These are phyloP conservation scores for Polymixis lichenea DNA, from an alignment of 2,888 invertebrate genomes.

Conservation along the genomic window DNA sequence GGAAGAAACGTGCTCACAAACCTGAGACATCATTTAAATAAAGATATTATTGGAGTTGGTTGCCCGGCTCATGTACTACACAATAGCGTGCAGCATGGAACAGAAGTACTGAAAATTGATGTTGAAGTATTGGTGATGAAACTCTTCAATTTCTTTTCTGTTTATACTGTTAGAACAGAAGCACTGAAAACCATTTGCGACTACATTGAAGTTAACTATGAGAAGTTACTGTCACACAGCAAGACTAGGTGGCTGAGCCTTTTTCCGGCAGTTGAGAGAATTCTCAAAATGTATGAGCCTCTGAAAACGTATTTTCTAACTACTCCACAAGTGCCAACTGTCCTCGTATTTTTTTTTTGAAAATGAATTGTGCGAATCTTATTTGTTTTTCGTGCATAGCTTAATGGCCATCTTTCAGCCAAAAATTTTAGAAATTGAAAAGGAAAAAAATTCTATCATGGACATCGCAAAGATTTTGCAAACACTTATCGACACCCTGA, in stretches of 20 bases:
- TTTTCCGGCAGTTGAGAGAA: conserved; percentile 51
- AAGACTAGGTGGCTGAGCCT: conserved; percentile 52
- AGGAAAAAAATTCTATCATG: conserved; percentile 33
- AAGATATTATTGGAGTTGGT: conserved; percentile 56
- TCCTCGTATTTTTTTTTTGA: conserved; percentile 31
- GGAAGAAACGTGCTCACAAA: conserved; percentile 55
- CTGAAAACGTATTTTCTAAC: conserved; percentile 48
- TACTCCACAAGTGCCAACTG: conserved; percentile 29
- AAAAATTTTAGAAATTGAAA: conserved; percentile 18
- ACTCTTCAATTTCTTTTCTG: conserved; percentile 46
- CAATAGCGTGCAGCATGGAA: conserved; percentile 53
- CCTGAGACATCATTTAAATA: conserved; percentile 32
- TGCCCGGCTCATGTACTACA: conserved; percentile 64
- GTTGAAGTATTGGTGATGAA: conserved; percentile 39
- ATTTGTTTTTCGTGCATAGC: conserved; percentile 35
- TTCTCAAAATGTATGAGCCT: conserved; percentile 48
- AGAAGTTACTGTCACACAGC: conserved; percentile 44
- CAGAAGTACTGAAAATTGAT: conserved; percentile 49
- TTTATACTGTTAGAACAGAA: conserved; percentile 48
- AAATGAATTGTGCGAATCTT: conserved; percentile 35
- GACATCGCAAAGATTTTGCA: conserved; percentile 29
- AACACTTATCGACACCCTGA: conserved; percentile 18
- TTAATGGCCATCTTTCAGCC: conserved; percentile 13
- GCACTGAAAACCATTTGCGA: conserved; percentile 45
- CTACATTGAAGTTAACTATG: conserved; percentile 44